These are phyloP conservation scores for Nemapogon koenigi DNA, from an alignment of 2,888 invertebrate species.

Conservation along the genomic window DNA sequence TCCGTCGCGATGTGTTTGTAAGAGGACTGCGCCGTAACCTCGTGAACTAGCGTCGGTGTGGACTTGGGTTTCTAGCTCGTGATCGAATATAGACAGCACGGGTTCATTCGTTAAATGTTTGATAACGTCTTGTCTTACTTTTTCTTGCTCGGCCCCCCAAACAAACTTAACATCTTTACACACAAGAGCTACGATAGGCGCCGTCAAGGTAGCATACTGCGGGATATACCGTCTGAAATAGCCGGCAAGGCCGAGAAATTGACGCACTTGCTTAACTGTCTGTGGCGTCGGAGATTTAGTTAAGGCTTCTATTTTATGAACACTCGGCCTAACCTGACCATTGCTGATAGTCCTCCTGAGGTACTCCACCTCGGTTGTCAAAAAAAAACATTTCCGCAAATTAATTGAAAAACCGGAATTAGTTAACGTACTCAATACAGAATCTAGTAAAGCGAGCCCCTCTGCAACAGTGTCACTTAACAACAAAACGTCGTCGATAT, in stretches of 20 bases:
- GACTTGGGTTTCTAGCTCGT: background rate
- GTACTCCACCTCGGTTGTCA: conserved; percentile 19
- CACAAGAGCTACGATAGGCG: background rate
- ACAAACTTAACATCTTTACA: background rate
- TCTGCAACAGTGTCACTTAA: too few species aligned
- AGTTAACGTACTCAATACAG: conserved; percentile 12
- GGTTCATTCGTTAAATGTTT: conserved; percentile 6
- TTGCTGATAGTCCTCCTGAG: conserved; percentile 17
- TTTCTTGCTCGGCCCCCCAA: conserved; percentile 13
- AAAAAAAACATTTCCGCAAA: conserved; percentile 15
- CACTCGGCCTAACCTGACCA: conserved; percentile 20
- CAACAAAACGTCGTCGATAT: too few species aligned
- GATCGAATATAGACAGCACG: conserved; percentile 4
- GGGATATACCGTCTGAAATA: conserved; percentile 1
- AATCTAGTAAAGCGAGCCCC: background rate
- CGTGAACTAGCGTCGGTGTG: conserved; percentile 5
- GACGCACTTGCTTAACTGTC: conserved; percentile 18
- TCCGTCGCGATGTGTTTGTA: conserved; percentile 1
- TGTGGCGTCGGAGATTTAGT: conserved; percentile 15
- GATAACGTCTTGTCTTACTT: background rate
- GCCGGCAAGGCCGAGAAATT: conserved; percentile 1
- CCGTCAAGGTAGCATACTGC: conserved; percentile 1
- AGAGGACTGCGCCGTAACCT: conserved; percentile 8
- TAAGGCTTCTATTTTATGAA: conserved; percentile 18
- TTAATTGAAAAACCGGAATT: conserved; percentile 20